phyloP scores from a whole-genome alignment of 2,797 vertebrate genomes.

The Ceryle rudis region DNA sequence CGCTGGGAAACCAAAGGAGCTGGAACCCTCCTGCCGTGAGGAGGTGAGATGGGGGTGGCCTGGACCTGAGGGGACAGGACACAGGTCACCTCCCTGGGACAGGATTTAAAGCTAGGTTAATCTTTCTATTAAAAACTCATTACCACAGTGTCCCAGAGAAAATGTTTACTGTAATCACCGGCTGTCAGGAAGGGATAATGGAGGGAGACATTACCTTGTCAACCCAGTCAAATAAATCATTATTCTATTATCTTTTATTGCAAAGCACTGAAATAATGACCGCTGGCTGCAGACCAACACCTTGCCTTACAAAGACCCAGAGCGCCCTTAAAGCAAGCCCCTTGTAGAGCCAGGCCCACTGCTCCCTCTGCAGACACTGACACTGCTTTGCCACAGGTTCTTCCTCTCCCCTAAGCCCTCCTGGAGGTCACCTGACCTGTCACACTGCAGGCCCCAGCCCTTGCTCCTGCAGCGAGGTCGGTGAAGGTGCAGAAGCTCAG shows the following conservation, averaged over 20 bases:
- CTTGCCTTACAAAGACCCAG: neutral
- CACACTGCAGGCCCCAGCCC: fast-evolving
- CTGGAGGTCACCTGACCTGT: fast-evolving
- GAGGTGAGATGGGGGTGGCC: neutral
- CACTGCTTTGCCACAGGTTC: fast-evolving
- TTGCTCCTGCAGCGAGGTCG: neutral
- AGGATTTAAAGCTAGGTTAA: constrained; percentile 35
- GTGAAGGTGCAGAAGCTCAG: fast-evolving
- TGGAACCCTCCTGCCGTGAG: fast-evolving
- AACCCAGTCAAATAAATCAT: constrained; percentile 69
- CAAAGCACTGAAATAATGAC: constrained; percentile 57
- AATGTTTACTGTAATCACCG: constrained; percentile 70
- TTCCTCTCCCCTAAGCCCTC: neutral
- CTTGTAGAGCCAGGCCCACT: fast-evolving
- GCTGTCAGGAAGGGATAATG: constrained; percentile 72
- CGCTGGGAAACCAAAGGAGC: neutral
- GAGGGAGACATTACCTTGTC: constrained; percentile 78
- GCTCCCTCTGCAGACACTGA: neutral
- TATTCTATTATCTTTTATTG: constrained; percentile 78
- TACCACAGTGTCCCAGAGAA: constrained; percentile 73
- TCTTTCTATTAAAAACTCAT: constrained; percentile 80
- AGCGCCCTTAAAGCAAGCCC: neutral
- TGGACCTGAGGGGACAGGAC: neutral
- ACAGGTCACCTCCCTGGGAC: neutral
- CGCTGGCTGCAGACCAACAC: neutral